Conservation (phyloP, 2,797 vertebrate species). For the Crax fasciolata region DNA sequence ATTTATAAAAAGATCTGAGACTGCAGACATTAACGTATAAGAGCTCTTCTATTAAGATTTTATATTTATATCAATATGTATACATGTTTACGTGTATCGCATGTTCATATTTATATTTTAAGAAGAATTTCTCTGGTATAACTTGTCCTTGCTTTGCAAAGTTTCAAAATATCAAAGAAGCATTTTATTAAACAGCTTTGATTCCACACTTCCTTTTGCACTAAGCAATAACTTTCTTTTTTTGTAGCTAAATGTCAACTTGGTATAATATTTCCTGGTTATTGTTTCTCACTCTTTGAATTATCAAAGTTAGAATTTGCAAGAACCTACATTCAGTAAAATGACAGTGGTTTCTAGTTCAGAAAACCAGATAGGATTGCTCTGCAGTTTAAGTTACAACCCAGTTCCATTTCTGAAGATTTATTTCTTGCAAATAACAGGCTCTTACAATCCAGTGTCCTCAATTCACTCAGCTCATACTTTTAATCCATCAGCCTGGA, state of each 20-base stretch:
- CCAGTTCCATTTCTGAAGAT: not conserved
- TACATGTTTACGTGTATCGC: fast-evolving
- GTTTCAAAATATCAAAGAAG: not conserved
- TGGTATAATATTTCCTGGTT: not conserved
- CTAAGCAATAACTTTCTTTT: not conserved
- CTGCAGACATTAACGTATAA: not conserved
- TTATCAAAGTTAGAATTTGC: not conserved
- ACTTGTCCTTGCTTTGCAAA: not conserved
- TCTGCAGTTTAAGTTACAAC: not conserved
- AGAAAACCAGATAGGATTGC: not conserved
- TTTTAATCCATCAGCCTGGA: constrained; percentile 37
- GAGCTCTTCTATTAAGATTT: not conserved
- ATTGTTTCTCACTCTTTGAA: not conserved
- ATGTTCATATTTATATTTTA: not conserved
- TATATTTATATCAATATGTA: not conserved
- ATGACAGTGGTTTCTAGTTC: not conserved
- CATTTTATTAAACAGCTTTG: not conserved
- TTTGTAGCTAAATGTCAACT: not conserved
- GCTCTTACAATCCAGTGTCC: not conserved
- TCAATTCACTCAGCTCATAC: constrained; percentile 53
- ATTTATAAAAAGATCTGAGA: not conserved
- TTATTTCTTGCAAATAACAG: constrained; percentile 7
- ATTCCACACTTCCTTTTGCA: not conserved
- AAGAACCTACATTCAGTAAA: not conserved
- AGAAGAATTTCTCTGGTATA: not conserved